Conservation (phyloP, 1,140 invertebrate species). For the Drosophila parabipectinata region DNA sequence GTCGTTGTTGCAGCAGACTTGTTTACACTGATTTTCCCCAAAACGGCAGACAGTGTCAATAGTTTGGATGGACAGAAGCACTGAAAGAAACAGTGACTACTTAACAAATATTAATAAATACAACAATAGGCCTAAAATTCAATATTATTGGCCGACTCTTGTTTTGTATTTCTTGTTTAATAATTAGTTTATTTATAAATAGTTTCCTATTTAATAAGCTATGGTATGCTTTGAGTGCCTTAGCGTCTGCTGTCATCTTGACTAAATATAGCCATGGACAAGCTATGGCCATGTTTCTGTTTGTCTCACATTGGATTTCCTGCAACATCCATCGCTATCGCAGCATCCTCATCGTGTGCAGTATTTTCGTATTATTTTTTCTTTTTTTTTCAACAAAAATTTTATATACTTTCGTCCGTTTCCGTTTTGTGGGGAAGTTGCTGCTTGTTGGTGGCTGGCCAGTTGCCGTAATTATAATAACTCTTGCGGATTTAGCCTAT, state of each 20-base stretch:
- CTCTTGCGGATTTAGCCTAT: constrained; percentile 69
- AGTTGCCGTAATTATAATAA: constrained; percentile 38
- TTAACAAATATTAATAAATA: neutral
- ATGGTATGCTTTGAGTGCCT: neutral
- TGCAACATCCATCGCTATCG: constrained; percentile 40
- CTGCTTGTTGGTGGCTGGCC: constrained; percentile 15
- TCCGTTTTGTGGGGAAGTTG: constrained; percentile 56
- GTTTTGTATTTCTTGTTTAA: neutral
- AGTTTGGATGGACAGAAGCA: constrained; percentile 22
- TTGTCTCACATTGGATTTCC: constrained; percentile 63
- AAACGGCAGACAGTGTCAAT: constrained; percentile 65
- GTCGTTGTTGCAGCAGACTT: constrained; percentile 66
- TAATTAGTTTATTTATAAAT: neutral
- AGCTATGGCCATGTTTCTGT: constrained; percentile 46
- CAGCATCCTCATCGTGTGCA: constrained; percentile 13
- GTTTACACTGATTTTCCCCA: constrained; percentile 69
- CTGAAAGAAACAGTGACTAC: neutral
- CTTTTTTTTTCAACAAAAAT: constrained; percentile 24
- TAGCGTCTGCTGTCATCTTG: constrained; percentile 20
- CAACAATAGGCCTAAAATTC: neutral
- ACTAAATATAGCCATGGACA: constrained; percentile 73
- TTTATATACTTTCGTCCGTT: constrained; percentile 45
- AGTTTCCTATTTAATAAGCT: neutral
- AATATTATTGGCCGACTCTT: neutral
- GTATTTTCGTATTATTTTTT: constrained; percentile 21